These are phyloP conservation scores for Patiria pectinifera DNA, from an alignment of 53 echinoderm and acorn worm species.

Conservation along the genomic window DNA sequence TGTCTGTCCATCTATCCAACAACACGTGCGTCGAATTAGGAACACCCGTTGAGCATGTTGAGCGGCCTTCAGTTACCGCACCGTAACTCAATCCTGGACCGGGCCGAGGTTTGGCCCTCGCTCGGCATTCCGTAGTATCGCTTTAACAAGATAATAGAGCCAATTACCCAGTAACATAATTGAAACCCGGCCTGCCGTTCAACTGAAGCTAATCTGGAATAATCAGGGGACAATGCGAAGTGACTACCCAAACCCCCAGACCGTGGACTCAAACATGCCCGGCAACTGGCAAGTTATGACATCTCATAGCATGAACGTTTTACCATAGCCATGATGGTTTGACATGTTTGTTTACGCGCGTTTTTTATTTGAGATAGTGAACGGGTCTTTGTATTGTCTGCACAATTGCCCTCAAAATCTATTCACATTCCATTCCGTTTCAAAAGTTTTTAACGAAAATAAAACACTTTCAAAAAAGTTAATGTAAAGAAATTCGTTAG, in stretches of 20 bases:
- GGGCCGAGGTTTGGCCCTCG: background rate
- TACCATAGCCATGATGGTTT: background rate
- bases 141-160: constrained; percentile 82
- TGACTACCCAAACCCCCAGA: background rate
- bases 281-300: background rate
- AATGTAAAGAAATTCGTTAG: too few relatives aligned
- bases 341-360: background rate
- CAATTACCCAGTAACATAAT: constrained; percentile 59
- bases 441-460: background rate
- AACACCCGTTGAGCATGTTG: constrained; percentile 16
- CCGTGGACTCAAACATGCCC: background rate
- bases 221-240: background rate
- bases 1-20: background rate
- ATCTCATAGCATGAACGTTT: background rate
- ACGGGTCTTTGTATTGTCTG: background rate
- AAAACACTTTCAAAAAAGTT: background rate
- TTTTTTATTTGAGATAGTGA: background rate
- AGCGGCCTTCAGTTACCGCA: constrained; percentile 18
- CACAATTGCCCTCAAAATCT: background rate
- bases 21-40: constrained; percentile 45
- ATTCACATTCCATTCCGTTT: background rate
- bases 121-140: constrained; percentile 64
- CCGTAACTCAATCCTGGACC: constrained; percentile 23
- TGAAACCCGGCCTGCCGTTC: background rate
- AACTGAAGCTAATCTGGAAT: background rate